phyloP scores from a whole-genome alignment of 1,140 invertebrate species.

The Pseudoatta argentina region DNA sequence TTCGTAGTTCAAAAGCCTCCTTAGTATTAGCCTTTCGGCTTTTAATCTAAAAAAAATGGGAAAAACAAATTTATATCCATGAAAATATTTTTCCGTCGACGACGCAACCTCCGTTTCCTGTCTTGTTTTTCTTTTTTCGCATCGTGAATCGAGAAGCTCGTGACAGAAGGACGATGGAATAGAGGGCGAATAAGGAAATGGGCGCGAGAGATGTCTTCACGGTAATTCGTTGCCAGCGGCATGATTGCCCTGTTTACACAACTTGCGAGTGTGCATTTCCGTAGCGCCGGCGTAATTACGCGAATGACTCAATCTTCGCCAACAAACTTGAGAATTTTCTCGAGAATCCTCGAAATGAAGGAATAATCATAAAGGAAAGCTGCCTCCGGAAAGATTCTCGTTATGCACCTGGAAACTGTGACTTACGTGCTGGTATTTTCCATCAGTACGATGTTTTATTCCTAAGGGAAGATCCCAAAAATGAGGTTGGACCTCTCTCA shows the following conservation, averaged over 20 bases:
- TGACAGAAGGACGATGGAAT: neutral
- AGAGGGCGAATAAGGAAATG: neutral
- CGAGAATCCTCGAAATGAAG: conserved; percentile 55
- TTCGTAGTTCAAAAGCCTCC: conserved; percentile 66
- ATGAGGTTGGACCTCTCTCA: neutral
- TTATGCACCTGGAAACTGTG: conserved; percentile 13
- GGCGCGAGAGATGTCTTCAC: conserved; percentile 21
- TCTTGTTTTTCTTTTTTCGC: neutral
- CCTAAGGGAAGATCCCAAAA: neutral
- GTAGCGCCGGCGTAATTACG: conserved; percentile 54
- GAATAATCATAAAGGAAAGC: conserved; percentile 53
- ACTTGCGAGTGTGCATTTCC: conserved; percentile 56
- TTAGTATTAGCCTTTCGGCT: conserved; percentile 41
- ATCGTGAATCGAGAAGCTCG: conserved; percentile 13
- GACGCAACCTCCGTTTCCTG: neutral
- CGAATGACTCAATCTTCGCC: conserved; percentile 58
- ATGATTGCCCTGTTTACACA: conserved; percentile 59
- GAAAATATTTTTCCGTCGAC: conserved; percentile 65
- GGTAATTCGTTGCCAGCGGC: conserved; percentile 22
- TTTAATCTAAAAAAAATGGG: conserved; percentile 53
- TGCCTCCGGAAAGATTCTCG: conserved; percentile 25
- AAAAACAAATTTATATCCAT: conserved; percentile 75
- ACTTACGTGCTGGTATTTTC: conserved; percentile 34
- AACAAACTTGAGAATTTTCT: conserved; percentile 59
- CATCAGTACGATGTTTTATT: neutral